Evolutionary conservation across 1,140 invertebrate genomes (phyloP), one percentile per base, ranked within the genome.

Genomic region (Rhyacophila brunnea): DNA sequence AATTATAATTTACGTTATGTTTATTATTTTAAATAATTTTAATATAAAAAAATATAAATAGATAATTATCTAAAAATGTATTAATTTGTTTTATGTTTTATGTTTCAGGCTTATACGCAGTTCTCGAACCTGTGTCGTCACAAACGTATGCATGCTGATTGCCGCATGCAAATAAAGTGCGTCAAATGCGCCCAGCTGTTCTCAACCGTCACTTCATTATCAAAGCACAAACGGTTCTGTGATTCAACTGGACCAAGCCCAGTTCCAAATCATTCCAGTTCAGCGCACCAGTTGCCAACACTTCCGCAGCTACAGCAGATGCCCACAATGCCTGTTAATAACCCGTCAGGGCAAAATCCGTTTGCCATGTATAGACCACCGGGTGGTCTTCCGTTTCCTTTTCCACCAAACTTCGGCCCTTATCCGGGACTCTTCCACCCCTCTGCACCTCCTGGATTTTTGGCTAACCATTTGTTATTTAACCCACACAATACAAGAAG

Each of bases 61-160:
- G n/a, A n/a, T n/a, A n/a, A n/a, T n/a, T n/a, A n/a, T n/a, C n/a
- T n/a, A n/a, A n/a, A n/a, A n/a, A n/a, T n/a, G n/a, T n/a, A n/a
- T n/a, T n/a, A n/a, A n/a, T n/a, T n/a, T n/a, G n/a, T n/a, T n/a
- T n/a, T n/a, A n/a, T n/a, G n/a, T n/a, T n/a, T n/a, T n/a, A n/a
- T n/a, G n/a, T 86, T 88, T 56, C 90, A 94, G 85, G 87, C 95
- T 1, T 99, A 99, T 80, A 99, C 98, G 0, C 98, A 99, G 79
- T 99, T 99, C 75, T 99, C 96, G 10, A 99, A 99, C 74, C 81
- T 99, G 65, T 99, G 98, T 72, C 88, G 98, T 14, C 98, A 99
- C 79, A 98, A 97, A 71, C 92, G 97, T 60, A 98, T 99, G 93
- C 98, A 99, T 78, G 88, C 89, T 11, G 89, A 92, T 68, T 93